A percentile compares a stretch with the other conserved stretches of the same genome.
Evolutionary conservation across 2,113 vertebrate species (phyloP).

Genomic region (Solenodon paradoxus): DNA sequence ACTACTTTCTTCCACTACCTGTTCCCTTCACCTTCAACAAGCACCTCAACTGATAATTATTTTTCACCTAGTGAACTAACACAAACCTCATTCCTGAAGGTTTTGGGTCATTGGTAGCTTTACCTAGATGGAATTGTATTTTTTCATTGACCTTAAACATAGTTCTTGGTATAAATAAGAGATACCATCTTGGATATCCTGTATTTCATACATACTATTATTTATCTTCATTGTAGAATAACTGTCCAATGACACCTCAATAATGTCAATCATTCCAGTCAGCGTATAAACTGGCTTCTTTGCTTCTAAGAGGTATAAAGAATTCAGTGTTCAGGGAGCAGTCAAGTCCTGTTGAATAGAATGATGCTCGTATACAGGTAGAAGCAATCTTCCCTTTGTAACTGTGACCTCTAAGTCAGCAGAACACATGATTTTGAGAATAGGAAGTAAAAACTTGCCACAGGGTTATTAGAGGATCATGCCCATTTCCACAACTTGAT

Average conservation of each 20-base stretch:
- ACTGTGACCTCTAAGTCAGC: background rate
- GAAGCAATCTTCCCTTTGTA: no score
- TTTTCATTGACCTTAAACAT: background rate
- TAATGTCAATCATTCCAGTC: background rate
- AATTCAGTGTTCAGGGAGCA: no score
- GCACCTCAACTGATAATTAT: background rate
- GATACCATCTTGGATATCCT: background rate
- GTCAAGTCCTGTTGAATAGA: background rate
- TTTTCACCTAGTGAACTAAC: background rate
- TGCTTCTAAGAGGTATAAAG: background rate
- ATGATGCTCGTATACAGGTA: background rate
- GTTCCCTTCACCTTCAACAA: background rate
- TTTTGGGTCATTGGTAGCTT: background rate
- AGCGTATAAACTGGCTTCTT: background rate
- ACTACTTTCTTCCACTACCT: background rate
- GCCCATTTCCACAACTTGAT: background rate
- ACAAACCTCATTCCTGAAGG: background rate
- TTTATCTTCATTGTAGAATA: background rate
- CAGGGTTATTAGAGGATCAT: no score
- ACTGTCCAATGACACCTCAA: background rate
- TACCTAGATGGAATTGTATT: background rate
- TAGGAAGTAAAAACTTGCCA: background rate
- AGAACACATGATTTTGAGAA: background rate
- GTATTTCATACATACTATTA: background rate
- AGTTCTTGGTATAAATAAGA: background rate